Evolutionary conservation across 2,888 invertebrate genomes (phyloP).

Genomic region (Arctia plantaginis): DNA sequence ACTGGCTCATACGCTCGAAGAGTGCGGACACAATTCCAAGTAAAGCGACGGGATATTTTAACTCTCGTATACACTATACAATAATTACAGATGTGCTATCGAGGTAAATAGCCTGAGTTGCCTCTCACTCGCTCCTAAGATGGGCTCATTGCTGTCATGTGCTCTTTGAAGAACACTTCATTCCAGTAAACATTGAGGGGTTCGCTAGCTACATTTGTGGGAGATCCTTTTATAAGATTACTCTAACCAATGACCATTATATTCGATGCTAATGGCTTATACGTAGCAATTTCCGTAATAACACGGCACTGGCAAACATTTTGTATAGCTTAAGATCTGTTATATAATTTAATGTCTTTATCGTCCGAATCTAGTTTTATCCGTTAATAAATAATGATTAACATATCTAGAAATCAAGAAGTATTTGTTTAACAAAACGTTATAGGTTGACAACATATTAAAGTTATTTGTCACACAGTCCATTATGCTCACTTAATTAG

Average conservation of each 20-base stretch:
- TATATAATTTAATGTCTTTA: slow-evolving; percentile 64
- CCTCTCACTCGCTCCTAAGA: slow-evolving; percentile 65
- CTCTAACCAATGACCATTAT: slow-evolving; percentile 64
- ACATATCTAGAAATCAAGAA: slow-evolving; percentile 53
- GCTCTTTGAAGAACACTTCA: slow-evolving; percentile 72
- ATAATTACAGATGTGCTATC: slow-evolving; percentile 82
- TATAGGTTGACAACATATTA: slow-evolving; percentile 41
- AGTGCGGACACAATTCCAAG: slow-evolving; percentile 65
- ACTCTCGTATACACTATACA: slow-evolving; percentile 73
- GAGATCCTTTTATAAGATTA: slow-evolving; percentile 70
- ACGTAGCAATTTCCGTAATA: slow-evolving; percentile 69
- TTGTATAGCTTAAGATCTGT: slow-evolving; percentile 47
- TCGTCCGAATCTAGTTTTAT: slow-evolving; percentile 54
- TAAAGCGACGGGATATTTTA: slow-evolving; percentile 78
- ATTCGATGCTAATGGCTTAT: slow-evolving; percentile 68
- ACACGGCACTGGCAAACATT: slow-evolving; percentile 42
- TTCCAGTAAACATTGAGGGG: slow-evolving; percentile 69
- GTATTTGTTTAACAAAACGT: slow-evolving; percentile 59
- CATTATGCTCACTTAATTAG: slow-evolving; percentile 54
- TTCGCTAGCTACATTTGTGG: slow-evolving; percentile 55
- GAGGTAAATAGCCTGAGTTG: slow-evolving; percentile 77
- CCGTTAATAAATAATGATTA: slow-evolving; percentile 56
- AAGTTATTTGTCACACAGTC: slow-evolving; percentile 48
- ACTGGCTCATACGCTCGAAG: slow-evolving; percentile 62
- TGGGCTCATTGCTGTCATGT: slow-evolving; percentile 75